Evolutionary conservation across 1,140 invertebrate species (phyloP), one percentile per base, ranked within the genome.

Genomic region (Drosophila asahinai): DNA sequence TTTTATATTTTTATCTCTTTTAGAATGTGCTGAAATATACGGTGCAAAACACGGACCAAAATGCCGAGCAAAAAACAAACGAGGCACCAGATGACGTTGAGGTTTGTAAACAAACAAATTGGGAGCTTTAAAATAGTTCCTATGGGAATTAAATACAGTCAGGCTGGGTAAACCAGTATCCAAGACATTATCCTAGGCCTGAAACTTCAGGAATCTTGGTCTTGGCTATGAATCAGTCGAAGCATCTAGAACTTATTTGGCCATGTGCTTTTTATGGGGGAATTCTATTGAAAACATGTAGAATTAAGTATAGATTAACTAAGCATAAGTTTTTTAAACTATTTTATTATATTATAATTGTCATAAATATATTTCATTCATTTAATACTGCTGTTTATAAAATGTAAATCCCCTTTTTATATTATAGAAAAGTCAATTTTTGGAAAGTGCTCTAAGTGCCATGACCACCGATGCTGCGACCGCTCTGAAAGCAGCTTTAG

Each of bases 11-110:
- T 1, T 45, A 38, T 2, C 14, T 51, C 0, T 71, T 27, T 14
- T 42, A 86, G 83, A 70, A 74, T 47, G 66, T 86, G 47, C 64
- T 86, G 3, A 80, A 83, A 62, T 63, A 78, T 30, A 42, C 75
- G 1, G 75, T 78, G 12, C 57, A 57, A 14, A 65, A 78, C 17
- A 66, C 66, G 14, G 61, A 76, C 33, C 17, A 52, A 42, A 36
- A 45, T 33, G 40, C 19, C 0, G 43, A 61, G 19, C 45, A 40
- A 25, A 54, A 25, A 1, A 6, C n/a, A 15, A 68, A 36, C 14
- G 47, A 54, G 15, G 43, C 30, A 27, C 17, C 40, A 62, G 74
- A 62, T 62, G 42, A 78, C 70, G 42, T 19, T 49, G 74, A 77
- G 74, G 75, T 77, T 43, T 43, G 75, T 38, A 54, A 70, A 27